phyloP scores from a whole-genome alignment of 37 sponge, comb jelly and placozoan genomes.

The Dysidea cf. avara region DNA sequence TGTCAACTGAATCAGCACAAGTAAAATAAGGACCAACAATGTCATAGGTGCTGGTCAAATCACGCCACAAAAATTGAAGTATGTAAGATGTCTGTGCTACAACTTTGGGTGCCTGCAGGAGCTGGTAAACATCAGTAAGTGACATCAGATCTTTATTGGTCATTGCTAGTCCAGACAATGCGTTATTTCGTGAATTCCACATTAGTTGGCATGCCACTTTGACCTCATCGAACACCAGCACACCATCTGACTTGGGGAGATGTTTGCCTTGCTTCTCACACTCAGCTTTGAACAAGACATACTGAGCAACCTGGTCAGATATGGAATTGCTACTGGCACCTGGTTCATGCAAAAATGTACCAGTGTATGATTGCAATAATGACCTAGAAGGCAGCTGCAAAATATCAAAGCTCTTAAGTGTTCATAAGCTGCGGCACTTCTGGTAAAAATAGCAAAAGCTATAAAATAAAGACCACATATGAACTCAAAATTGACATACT shows the following conservation, averaged over 20 bases:
- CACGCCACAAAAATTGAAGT: too few relatives aligned
- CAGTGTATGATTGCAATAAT: conserved; percentile 6
- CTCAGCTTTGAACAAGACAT: neutral
- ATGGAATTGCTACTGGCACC: neutral
- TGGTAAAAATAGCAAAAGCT: conserved; percentile 26
- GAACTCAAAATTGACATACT: neutral
- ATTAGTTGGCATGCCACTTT: too few relatives aligned
- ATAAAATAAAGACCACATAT: neutral
- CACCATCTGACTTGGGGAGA: neutral
- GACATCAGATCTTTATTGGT: neutral
- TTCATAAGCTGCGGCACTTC: conserved; percentile 9
- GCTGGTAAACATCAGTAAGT: neutral
- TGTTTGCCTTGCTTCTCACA: neutral
- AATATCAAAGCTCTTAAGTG: conserved; percentile 9
- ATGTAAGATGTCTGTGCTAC: neutral
- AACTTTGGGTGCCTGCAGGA: neutral
- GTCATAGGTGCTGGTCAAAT: conserved; percentile 10
- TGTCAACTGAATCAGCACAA: neutral
- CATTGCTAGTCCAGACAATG: neutral
- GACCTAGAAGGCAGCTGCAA: too few relatives aligned
- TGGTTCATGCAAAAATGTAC: conserved; percentile 3
- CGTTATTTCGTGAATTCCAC: neutral
- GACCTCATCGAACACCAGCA: too few relatives aligned
- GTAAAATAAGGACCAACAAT: conserved; percentile 49
- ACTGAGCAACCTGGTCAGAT: neutral